A percentile compares a stretch with the other conserved stretches of the same genome.
Conservation (phyloP, 1,140 invertebrate genomes). For the Bombus confusus region DNA sequence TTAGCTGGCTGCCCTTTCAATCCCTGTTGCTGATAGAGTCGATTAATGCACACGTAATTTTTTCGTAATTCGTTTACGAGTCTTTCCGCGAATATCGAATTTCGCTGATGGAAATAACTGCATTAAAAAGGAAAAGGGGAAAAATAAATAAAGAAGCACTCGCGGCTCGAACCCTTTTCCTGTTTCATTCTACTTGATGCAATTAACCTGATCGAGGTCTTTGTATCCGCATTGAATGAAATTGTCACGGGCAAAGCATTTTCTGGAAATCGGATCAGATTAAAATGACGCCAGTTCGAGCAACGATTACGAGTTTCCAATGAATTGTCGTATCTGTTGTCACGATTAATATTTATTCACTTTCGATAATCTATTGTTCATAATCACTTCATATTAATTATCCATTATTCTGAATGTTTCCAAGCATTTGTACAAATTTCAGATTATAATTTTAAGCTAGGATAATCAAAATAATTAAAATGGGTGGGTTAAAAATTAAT, state of each 20-base stretch:
- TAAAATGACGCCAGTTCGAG: not conserved
- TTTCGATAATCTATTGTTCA: not conserved
- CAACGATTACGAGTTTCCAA: not conserved
- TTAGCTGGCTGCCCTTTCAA: not conserved
- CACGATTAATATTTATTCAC: not conserved
- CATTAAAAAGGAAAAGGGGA: not conserved
- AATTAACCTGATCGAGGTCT: not conserved
- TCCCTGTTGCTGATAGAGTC: not conserved
- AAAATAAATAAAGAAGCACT: not conserved
- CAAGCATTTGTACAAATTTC: too few species aligned
- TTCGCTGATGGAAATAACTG: not conserved
- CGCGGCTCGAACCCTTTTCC: too few species aligned
- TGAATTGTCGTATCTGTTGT: not conserved
- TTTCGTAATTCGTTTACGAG: not conserved
- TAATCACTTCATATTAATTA: not conserved
- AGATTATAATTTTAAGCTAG: too few species aligned
- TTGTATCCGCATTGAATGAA: not conserved
- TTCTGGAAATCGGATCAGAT: not conserved
- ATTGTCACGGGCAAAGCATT: not conserved
- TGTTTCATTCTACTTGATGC: not conserved
- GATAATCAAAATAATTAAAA: not conserved
- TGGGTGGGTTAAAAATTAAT: not conserved
- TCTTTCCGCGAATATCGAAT: not conserved
- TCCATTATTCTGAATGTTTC: not conserved
- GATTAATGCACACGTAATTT: not conserved